Conservation (phyloP, 92 coral and sea anemone species). For the Diadumene lineata region DNA sequence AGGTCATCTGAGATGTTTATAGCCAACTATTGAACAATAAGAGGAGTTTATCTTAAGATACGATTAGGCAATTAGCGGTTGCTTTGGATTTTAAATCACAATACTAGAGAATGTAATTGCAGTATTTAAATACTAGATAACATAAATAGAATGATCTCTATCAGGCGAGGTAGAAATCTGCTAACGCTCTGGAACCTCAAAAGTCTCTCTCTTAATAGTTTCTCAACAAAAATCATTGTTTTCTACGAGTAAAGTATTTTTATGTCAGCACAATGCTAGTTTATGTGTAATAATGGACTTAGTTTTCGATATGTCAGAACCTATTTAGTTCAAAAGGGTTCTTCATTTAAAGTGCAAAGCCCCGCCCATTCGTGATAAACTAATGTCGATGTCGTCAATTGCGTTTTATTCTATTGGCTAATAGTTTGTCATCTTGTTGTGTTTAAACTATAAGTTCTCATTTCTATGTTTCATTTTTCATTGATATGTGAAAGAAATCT, state of each 20-base stretch:
- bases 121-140: not conserved
- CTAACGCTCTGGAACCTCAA: not conserved
- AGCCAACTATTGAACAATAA: conserved; percentile 1
- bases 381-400: too few relatives aligned
- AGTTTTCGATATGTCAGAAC: not conserved
- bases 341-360: not conserved
- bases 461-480: too few relatives aligned
- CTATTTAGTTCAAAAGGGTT: not conserved
- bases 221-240: not conserved
- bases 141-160: not conserved
- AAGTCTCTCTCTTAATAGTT: not conserved
- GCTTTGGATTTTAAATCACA: not conserved
- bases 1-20: too few relatives aligned
- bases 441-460: too few relatives aligned
- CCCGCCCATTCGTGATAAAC: not conserved
- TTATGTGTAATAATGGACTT: not conserved
- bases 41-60: not conserved
- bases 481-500: too few relatives aligned
- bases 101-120: not conserved
- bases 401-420: too few relatives aligned
- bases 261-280: not conserved
- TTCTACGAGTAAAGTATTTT: not conserved
- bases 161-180: not conserved
- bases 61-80: conserved; percentile 8
- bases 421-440: too few relatives aligned